phyloP scores from a whole-genome alignment of 2,797 vertebrate species.

The Antennarius maculatus region DNA sequence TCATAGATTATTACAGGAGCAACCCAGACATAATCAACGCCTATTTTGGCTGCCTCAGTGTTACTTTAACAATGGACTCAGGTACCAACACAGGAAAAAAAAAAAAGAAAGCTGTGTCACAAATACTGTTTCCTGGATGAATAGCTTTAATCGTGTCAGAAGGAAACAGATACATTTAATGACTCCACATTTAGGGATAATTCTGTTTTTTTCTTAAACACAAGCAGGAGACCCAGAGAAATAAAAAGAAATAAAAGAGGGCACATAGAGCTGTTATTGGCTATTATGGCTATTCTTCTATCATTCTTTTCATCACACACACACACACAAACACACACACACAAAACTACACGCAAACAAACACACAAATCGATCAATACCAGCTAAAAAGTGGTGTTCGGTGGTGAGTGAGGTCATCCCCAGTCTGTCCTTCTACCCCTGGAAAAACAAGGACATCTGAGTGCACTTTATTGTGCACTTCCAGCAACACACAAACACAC shows the following conservation, averaged over 20 bases:
- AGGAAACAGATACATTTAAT: slow-evolving; percentile 6
- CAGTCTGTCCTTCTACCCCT: slow-evolving; percentile 67
- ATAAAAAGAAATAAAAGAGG: slow-evolving; percentile 6
- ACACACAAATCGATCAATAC: slow-evolving; percentile 62
- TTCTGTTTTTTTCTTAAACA: slow-evolving; percentile 31
- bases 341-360: not conserved
- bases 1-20: slow-evolving; percentile 49
- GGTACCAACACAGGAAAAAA: slow-evolving; percentile 10
- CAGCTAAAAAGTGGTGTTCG: slow-evolving; percentile 58
- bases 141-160: slow-evolving; percentile 1
- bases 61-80: slow-evolving; percentile 29
- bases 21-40: slow-evolving; percentile 46
- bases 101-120: slow-evolving; percentile 6
- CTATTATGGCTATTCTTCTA: not conserved
- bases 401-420: slow-evolving; percentile 57
- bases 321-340: not conserved
- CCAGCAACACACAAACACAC: not conserved
- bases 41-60: slow-evolving; percentile 24
- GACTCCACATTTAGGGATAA: slow-evolving; percentile 21
- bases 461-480: slow-evolving; percentile 57
- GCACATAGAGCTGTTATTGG: not conserved
- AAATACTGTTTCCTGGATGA: slow-evolving; percentile 7
- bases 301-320: slow-evolving; percentile 38
- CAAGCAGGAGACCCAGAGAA: slow-evolving; percentile 22
- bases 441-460: slow-evolving; percentile 61